phyloP scores from a whole-genome alignment of 2,797 vertebrate species.

The Argya squamiceps region DNA sequence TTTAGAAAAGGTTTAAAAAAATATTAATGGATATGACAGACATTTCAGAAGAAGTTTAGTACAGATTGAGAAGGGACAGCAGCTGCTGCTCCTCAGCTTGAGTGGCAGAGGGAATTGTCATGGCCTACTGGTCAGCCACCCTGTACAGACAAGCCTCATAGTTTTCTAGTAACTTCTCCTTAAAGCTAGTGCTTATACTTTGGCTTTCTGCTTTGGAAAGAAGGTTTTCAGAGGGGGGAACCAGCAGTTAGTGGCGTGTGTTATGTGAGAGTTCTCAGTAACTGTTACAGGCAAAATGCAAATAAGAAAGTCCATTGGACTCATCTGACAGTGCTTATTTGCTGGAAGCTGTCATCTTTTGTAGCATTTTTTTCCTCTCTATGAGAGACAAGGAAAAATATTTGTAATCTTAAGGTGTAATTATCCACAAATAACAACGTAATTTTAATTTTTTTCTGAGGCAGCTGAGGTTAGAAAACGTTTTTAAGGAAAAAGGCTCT shows the following conservation, averaged over 20 bases:
- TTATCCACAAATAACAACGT: neutral
- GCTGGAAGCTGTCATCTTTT: neutral
- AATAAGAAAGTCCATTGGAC: neutral
- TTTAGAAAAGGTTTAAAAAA: neutral
- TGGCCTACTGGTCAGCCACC: neutral
- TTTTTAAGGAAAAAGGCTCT: neutral
- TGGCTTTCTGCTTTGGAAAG: neutral
- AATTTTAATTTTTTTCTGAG: neutral
- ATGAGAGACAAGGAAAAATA: neutral
- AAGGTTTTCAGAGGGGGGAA: neutral
- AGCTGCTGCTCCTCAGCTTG: neutral
- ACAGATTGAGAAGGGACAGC: neutral
- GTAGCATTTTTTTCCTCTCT: neutral
- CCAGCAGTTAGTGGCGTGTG: fast-evolving
- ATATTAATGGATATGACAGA: neutral
- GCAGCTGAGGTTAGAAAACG: neutral
- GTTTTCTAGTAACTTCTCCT: neutral
- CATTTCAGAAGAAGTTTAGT: neutral
- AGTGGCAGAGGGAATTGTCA: neutral
- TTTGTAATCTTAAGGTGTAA: neutral
- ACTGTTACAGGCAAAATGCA: neutral
- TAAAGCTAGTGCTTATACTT: neutral
- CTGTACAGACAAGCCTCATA: neutral
- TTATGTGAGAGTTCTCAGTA: neutral
- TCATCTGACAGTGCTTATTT: neutral